Base-by-base conservation (phyloP, 2,888 invertebrate species). In the Agonum fuliginosum region DNA sequence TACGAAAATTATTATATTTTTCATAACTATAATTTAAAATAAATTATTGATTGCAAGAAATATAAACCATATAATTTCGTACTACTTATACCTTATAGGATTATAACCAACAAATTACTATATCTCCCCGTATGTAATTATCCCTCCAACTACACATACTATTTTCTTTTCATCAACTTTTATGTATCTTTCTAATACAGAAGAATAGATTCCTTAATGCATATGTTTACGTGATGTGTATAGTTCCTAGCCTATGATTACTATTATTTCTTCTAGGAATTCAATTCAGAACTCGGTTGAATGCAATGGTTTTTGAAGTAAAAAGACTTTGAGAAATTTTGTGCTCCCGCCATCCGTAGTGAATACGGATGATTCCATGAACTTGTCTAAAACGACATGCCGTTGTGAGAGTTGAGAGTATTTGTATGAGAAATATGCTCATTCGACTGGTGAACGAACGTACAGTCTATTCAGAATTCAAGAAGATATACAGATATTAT, bases 301-400 rank as follows among this genome's bases (percentile, higher is more conserved):
- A 12, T 24, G 12, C n/a, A n/a, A 43, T 10, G 22, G 24, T 22
- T 48, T 48, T 48, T 20, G 54, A 37, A 22, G 24, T 24, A 54
- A 22, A 54, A 54, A 14, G 54, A 54, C 54, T 54, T 54, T n/a
- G 54, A 54, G 54, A 24, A 54, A 54, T 54, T 54, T 54, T 54
- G 54, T 22, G 12, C 54, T 22, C 10, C 22, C 20, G 24, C 22
- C 54, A 54, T 22, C 24, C 54, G n/a, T 24, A n/a, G n/a, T 37
- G 37, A 12, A 37, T 24, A 24, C 20, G 54, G 54, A 54, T 54
- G 20, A 54, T 54, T 54, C 54, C 54, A 54, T 22, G 54, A 54
- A 54, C 54, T 54, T 54, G 54, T 54, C 24, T 54, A 54, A 12
- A 20, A 17, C 43, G 43, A 43, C 43, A 43, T 14, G 43, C 43